These are phyloP conservation scores for Caenorhabditis panamensis DNA, from an alignment of 2,888 invertebrate species.

Conservation along the genomic window DNA sequence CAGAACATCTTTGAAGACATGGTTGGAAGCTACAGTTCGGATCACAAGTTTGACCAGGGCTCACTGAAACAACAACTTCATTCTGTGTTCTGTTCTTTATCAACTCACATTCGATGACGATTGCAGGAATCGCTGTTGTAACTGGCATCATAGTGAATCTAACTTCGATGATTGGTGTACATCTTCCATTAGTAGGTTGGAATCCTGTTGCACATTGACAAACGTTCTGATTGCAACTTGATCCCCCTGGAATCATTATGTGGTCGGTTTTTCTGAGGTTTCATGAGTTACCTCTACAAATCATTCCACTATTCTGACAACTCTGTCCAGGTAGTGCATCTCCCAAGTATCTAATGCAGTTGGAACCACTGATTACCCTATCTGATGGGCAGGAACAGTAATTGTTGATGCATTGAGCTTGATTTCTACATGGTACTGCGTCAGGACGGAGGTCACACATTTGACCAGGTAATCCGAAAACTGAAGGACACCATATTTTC, in stretches of 20 bases:
- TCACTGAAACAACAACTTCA: conserved; percentile 60
- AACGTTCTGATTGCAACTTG: conserved; percentile 57
- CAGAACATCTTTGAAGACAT: conserved; percentile 69
- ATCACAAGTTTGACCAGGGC: conserved; percentile 76
- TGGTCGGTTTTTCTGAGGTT: too few species aligned
- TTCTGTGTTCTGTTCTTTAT: too few species aligned
- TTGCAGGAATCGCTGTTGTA: conserved; percentile 30
- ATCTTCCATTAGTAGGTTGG: conserved; percentile 37
- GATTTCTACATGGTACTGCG: conserved; percentile 66
- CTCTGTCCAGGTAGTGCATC: conserved; percentile 72
- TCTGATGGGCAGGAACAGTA: conserved; percentile 71
- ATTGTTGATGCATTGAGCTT: conserved; percentile 67
- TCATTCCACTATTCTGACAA: conserved; percentile 62
- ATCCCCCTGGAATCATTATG: too few species aligned
- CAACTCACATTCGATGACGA: conserved; percentile 45
- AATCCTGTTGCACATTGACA: conserved; percentile 62
- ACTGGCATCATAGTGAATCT: conserved; percentile 55
- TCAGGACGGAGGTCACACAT: conserved; percentile 67
- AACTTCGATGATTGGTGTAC: conserved; percentile 45
- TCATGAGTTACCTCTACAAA: conserved; percentile 64
- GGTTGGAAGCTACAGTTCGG: conserved; percentile 72
- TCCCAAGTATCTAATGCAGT: conserved; percentile 63
- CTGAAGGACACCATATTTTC: conserved; percentile 37
- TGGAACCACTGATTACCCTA: conserved; percentile 56
- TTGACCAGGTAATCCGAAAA: conserved; percentile 66